phyloP scores from a whole-genome alignment of 2,888 invertebrate genomes.

The Chymomyza fuscimana region DNA sequence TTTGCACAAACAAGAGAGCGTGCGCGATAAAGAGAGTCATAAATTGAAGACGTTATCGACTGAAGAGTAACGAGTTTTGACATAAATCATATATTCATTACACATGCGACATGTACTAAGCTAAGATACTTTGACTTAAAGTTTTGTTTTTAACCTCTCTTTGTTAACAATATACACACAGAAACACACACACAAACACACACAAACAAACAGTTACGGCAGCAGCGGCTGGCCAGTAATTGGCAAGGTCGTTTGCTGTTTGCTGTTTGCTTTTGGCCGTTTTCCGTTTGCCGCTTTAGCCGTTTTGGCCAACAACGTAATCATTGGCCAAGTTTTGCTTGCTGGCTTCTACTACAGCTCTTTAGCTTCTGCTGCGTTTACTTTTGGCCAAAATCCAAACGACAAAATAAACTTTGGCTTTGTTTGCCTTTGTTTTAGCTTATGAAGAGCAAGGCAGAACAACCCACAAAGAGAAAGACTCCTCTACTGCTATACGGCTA shows the following conservation, averaged over 20 bases:
- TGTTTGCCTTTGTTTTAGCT: conserved; percentile 60
- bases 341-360: conserved; percentile 47
- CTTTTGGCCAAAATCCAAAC: conserved; percentile 52
- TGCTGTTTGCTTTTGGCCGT: conserved; percentile 25
- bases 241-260: conserved; percentile 78
- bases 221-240: conserved; percentile 52
- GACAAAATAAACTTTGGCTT: conserved; percentile 56
- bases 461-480: conserved; percentile 3
- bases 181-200: conserved; percentile 2
- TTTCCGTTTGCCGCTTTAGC: neutral
- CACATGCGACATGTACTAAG: conserved; percentile 9
- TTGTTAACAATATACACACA: conserved; percentile 31
- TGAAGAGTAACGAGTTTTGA: neutral
- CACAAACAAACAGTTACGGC: conserved; percentile 3
- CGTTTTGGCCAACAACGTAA: conserved; percentile 45
- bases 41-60: neutral
- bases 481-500: neutral
- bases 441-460: conserved; percentile 30
- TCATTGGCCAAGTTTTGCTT: conserved; percentile 60
- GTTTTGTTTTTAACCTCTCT: conserved; percentile 55
- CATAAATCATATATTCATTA: neutral
- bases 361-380: conserved; percentile 30
- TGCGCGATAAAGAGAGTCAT: neutral
- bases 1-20: neutral
- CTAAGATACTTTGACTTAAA: conserved; percentile 22